Evolutionary conservation across 2,888 invertebrate genomes (phyloP).

Genomic region (Acleris cristana): DNA sequence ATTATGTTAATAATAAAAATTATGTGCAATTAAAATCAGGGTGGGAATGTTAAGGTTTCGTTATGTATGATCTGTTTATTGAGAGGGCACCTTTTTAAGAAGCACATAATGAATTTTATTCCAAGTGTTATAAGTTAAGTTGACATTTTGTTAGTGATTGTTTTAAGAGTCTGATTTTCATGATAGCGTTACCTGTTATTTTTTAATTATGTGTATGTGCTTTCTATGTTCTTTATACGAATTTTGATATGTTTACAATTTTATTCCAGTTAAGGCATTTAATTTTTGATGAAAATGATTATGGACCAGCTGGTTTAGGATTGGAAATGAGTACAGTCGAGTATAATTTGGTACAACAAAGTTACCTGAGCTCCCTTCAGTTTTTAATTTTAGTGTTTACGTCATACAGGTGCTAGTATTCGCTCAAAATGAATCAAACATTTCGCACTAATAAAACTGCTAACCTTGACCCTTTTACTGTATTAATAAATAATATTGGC

Average conservation of each 20-base stretch:
- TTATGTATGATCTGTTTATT: constrained; percentile 50
- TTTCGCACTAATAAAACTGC: neutral
- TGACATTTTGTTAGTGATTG: constrained; percentile 70
- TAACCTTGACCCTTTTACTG: neutral
- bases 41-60: constrained; percentile 48
- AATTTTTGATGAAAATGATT: constrained; percentile 40
- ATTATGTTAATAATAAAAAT: constrained; percentile 40
- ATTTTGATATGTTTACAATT: constrained; percentile 41
- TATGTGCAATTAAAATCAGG: constrained; percentile 55
- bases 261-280: constrained; percentile 51
- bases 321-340: constrained; percentile 41
- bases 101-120: constrained; percentile 66
- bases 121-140: constrained; percentile 61
- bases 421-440: neutral
- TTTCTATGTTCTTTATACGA: constrained; percentile 39
- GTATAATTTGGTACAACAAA: constrained; percentile 65
- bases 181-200: constrained; percentile 72
- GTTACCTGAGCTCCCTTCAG: constrained; percentile 72
- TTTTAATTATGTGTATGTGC: constrained; percentile 52
- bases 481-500: neutral
- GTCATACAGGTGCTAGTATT: constrained; percentile 60
- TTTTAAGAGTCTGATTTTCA: constrained; percentile 74
- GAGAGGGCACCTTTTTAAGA: constrained; percentile 63
- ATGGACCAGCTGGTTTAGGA: constrained; percentile 23
- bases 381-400: constrained; percentile 52